phyloP scores from a whole-genome alignment of 2,888 invertebrate species.

The Argyresthia goedartella region DNA sequence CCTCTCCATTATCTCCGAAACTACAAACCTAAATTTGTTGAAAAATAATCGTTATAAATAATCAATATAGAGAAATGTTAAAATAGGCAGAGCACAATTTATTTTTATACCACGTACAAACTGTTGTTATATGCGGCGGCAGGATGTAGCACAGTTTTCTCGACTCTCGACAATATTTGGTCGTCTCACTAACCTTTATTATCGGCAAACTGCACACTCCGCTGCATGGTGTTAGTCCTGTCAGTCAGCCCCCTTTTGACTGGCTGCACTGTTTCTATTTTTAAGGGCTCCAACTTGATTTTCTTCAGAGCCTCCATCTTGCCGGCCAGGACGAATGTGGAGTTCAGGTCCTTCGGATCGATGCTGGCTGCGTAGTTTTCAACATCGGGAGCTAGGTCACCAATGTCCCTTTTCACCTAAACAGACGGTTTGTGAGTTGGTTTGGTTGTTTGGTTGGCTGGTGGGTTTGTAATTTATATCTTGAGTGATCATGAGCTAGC shows the following conservation, averaged over 20 bases:
- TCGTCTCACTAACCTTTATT: slow-evolving; percentile 41
- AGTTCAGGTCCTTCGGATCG: slow-evolving; percentile 50
- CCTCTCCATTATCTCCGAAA: too few species aligned
- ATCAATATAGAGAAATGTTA: not conserved
- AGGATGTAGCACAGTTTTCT: too few species aligned
- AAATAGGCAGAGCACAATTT: too few species aligned
- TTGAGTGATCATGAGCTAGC: too few species aligned
- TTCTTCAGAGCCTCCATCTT: slow-evolving; percentile 36
- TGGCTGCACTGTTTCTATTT: slow-evolving; percentile 18
- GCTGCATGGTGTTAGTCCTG: slow-evolving; percentile 42
- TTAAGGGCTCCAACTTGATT: slow-evolving; percentile 18
- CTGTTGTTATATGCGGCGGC: too few species aligned
- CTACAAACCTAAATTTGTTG: not conserved
- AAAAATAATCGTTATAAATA: not conserved
- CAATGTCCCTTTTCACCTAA: slow-evolving; percentile 36
- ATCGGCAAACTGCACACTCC: slow-evolving; percentile 36
- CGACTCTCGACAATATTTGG: too few species aligned
- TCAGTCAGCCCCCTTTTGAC: slow-evolving; percentile 41
- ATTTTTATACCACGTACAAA: too few species aligned
- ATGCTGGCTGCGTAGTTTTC: slow-evolving; percentile 35
- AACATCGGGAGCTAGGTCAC: slow-evolving; percentile 21
- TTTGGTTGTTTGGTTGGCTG: too few species aligned
- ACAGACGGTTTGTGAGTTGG: too few species aligned
- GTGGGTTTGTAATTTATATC: too few species aligned
- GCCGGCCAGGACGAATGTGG: slow-evolving; percentile 53